Base-by-base conservation (phyloP, 2,888 invertebrate genomes). In the Drosophila mercatorum region DNA sequence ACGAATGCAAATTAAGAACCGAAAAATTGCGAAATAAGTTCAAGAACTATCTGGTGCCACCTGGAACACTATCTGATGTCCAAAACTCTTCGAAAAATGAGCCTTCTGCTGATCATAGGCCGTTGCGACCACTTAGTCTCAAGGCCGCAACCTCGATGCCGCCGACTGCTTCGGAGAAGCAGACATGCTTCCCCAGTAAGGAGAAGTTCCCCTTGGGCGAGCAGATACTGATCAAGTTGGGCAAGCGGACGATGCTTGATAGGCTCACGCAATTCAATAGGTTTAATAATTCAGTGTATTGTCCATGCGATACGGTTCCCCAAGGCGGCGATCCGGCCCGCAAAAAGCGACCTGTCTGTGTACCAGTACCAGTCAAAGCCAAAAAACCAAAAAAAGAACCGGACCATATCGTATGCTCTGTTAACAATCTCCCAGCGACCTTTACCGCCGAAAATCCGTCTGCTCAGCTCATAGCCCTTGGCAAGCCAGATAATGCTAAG, bases 121-220 rank as follows among this genome's bases (percentile, higher is more conserved):
- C 22, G 22, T 22, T 22, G 22, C 22, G 22, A 22, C 22, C 22
- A 22, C 22, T 22, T 22, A 22, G 22, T 22, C 22, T 22, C 22
- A 22, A 22, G 22, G 1, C 22, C 22, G 22, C 22, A 22, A 22
- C 22, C 22, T 22, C 22, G 22, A 22, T 22, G 22, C 22, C 22
- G 22, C 22, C 22, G 22, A 22, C 22, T 22, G 22, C 22, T 17
- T 17, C 17, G 22, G 22, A 1, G 22, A 22, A 22, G 7, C 56
- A 57, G 14, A 57, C 57, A 0, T 57, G 57, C 4, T 44, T 44
- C 10, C 5, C 26, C 3, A 6, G 1, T 0, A 36, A 10, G 57
- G 14, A 44, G 8, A 22, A 44, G 14, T 44, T 57, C 22, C 44
- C 57, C 11, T 11, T n/a, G n/a, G 58, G 46, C 36, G 46, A 46